Conservation (phyloP, 2,888 invertebrate species). For the Urechis unicinctus region DNA sequence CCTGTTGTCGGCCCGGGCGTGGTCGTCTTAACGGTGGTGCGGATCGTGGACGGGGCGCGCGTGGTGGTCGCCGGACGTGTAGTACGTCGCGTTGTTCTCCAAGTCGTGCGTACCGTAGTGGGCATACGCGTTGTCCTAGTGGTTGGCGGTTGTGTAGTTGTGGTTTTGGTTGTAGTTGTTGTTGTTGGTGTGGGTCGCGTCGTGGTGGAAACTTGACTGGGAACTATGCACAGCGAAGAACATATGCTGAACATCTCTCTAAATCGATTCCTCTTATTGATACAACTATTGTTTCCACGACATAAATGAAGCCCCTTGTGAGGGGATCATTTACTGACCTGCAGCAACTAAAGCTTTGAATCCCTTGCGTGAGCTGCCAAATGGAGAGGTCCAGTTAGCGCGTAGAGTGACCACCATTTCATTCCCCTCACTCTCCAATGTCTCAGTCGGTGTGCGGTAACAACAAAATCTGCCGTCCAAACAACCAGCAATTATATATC, state of each 20-base stretch:
- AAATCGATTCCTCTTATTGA: too few relatives aligned
- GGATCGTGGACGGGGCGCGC: background rate
- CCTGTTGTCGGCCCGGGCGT: background rate
- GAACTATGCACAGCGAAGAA: background rate
- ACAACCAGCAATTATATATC: too few relatives aligned
- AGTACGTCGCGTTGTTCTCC: background rate
- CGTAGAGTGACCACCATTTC: constrained; percentile 14
- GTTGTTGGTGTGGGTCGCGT: background rate
- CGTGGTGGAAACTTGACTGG: background rate
- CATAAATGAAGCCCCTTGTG: too few relatives aligned
- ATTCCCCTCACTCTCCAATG: background rate
- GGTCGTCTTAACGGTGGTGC: background rate
- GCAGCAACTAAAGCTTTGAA: too few relatives aligned
- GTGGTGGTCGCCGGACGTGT: background rate
- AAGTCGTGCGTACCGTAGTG: background rate
- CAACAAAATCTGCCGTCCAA: constrained; percentile 15
- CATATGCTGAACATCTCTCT: too few relatives aligned
- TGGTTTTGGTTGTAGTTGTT: constrained; percentile 1
- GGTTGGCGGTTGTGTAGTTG: background rate
- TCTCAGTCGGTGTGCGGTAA: constrained; percentile 5
- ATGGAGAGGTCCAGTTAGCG: constrained; percentile 4
- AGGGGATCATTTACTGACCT: too few relatives aligned
- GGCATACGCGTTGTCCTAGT: background rate
- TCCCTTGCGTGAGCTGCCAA: background rate
- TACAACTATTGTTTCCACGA: too few relatives aligned